Evolutionary conservation across 1,140 invertebrate species (phyloP).

Genomic region (Pseudomyrmex gracilis): DNA sequence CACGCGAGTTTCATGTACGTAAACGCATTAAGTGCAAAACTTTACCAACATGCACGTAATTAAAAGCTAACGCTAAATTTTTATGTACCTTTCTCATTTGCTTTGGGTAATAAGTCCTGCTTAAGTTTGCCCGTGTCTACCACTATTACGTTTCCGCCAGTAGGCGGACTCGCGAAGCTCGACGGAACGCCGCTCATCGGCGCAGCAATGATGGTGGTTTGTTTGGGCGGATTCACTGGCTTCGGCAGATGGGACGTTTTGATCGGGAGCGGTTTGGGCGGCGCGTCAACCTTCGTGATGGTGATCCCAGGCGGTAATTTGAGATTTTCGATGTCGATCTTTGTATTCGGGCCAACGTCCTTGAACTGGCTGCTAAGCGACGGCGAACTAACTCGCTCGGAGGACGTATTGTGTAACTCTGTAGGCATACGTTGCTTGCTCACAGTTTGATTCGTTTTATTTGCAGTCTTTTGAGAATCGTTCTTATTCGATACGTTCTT

Average conservation of each 20-base stretch:
- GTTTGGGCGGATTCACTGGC: constrained; percentile 78
- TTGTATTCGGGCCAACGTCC: constrained; percentile 75
- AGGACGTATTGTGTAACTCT: constrained; percentile 59
- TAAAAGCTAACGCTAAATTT: neutral
- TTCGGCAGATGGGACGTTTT: constrained; percentile 81
- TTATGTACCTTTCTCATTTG: constrained; percentile 77
- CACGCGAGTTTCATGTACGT: too few species aligned
- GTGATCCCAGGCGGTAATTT: constrained; percentile 93
- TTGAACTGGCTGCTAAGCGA: constrained; percentile 78
- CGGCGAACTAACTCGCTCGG: constrained; percentile 68
- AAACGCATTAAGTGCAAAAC: too few species aligned
- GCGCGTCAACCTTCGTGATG: constrained; percentile 91
- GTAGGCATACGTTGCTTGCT: constrained; percentile 65
- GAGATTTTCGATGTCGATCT: constrained; percentile 88
- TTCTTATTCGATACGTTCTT: constrained; percentile 62
- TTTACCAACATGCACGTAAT: too few species aligned
- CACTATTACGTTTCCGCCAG: constrained; percentile 88
- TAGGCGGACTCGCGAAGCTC: constrained; percentile 81
- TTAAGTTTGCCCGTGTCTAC: constrained; percentile 88
- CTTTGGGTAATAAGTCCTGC: constrained; percentile 82
- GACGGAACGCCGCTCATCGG: constrained; percentile 81
- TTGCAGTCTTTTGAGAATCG: constrained; percentile 63
- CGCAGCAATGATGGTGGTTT: constrained; percentile 84
- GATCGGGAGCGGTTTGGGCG: constrained; percentile 83
- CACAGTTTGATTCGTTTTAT: constrained; percentile 49